Percentiles rank a stretch among this genome's conserved stretches.
Evolutionary conservation across 2,797 vertebrate species (phyloP).

Genomic region (Sebastes trivittatus): DNA sequence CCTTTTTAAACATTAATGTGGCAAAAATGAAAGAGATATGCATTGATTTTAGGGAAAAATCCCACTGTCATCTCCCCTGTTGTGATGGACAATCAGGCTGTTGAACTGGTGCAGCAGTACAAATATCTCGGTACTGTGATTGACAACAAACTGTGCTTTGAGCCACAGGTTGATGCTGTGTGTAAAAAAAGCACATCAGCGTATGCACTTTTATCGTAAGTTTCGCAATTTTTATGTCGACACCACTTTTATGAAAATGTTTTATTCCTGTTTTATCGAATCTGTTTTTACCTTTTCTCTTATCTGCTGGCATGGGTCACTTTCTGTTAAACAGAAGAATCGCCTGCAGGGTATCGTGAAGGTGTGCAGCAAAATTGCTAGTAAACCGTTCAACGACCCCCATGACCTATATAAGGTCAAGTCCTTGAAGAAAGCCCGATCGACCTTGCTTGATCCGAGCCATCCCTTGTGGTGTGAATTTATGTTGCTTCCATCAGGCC

Average conservation of each 20-base stretch:
- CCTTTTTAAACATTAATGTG: not conserved
- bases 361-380: too few species aligned
- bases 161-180: not conserved
- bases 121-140: not conserved
- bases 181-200: not conserved
- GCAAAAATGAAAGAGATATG: not conserved
- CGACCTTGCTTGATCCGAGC: not conserved
- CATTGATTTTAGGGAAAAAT: not conserved
- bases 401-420: too few species aligned
- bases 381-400: too few species aligned
- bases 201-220: not conserved
- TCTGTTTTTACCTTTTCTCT: not conserved
- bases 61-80: not conserved
- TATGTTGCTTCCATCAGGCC: not conserved
- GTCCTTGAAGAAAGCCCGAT: too few species aligned
- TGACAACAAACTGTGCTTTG: not conserved
- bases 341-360: not conserved
- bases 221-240: not conserved
- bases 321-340: not conserved
- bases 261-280: not conserved
- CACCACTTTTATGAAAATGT: not conserved
- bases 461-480: not conserved
- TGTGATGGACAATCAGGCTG: not conserved
- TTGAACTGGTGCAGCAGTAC: not conserved
- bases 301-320: not conserved